Base-by-base conservation (phyloP, 2,113 vertebrate species). In the Lampris megalopsis region DNA sequence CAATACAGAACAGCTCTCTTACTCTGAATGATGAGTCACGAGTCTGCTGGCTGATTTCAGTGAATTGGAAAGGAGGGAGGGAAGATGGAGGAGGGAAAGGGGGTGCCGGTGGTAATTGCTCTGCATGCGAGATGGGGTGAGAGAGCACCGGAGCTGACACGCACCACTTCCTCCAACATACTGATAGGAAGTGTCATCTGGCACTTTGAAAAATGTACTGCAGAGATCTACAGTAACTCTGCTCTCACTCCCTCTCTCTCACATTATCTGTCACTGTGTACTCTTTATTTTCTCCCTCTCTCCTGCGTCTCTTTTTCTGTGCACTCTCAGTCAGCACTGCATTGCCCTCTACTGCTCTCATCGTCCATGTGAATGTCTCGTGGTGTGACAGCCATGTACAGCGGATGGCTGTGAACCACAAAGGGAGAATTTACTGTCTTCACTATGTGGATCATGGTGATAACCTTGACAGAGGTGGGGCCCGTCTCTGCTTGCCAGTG, bases 21-120 rank as follows among this genome's bases (percentile, higher is more conserved):
- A 78, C 71, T 77, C 75, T 57, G 68, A 83, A 71, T 75, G 88
- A 85, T 88, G 89, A 91, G 75, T 88, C 88, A 87, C 80, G 64
- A 73, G 67, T 83, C 77, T 75, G 66, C 69, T 45, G 79, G 70
- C 24, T 67, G 75, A 80, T 80, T 83, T 63, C 68, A 52, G 63
- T 73, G 59, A 86, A 63, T 43, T 65, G 71, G 61, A 66, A 65
- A 6, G 56, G 60, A 61, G 2, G 4, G 54, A 38, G 0, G 13
- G 53, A 66, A 75, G 71, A 52, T 73, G 56, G 53, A 24, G 24
- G 68, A 6, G 56, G 60, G 63, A 1, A 4, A 59, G 42, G 0
- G 13, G 53, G 68, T 77, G 71, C 56, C 73, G 56, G 53, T 68
- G 62, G 74, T 83, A 83, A 86, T 80, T 80, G 83, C 72, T 90